Evolutionary conservation across 2,797 vertebrate genomes (phyloP).

Genomic region (Gallinago stenura): DNA sequence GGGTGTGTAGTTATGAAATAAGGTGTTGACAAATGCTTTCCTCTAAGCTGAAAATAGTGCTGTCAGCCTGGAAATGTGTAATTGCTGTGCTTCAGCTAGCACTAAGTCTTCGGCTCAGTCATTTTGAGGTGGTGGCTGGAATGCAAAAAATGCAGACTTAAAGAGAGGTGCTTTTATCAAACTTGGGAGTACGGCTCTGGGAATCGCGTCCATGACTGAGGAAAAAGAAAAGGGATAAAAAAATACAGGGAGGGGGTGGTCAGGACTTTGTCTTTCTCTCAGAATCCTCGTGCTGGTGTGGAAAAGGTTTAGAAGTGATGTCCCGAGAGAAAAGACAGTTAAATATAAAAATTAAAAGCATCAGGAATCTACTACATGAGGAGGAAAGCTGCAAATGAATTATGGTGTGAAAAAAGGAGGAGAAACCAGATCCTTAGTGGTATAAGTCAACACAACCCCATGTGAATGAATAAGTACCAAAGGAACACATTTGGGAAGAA

Average conservation of each 20-base stretch:
- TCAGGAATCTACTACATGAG: background rate
- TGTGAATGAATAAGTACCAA: background rate
- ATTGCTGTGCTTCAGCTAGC: background rate
- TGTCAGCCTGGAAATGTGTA: background rate
- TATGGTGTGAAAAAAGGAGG: background rate
- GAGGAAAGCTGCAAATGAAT: background rate
- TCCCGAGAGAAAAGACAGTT: background rate
- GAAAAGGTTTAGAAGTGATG: background rate
- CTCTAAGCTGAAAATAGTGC: background rate
- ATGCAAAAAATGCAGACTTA: background rate
- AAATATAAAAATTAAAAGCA: background rate
- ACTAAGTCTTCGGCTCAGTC: background rate
- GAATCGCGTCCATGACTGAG: background rate
- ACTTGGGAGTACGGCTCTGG: background rate
- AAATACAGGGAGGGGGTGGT: background rate
- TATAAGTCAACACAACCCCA: background rate
- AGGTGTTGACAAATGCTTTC: constrained; percentile 28
- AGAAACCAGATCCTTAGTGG: background rate
- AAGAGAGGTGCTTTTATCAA: background rate
- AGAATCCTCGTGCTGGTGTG: background rate
- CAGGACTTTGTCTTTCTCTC: background rate
- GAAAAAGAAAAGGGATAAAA: background rate
- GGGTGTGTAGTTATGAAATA: background rate
- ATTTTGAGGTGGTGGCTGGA: background rate
- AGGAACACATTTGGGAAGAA: background rate